phyloP scores from a whole-genome alignment of 1,140 invertebrate species.

The Alviniconcha marisindica region DNA sequence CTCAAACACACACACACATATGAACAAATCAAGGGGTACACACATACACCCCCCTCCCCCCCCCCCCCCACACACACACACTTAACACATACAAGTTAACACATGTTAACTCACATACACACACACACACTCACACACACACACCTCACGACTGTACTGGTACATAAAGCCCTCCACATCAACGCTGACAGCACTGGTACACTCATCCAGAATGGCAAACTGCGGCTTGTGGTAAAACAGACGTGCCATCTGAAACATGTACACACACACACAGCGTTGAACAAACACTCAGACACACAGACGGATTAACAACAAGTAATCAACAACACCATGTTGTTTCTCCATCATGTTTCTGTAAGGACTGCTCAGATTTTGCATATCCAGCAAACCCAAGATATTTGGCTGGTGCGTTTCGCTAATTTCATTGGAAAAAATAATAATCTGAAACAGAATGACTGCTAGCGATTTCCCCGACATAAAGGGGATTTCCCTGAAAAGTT shows the following conservation, averaged over 20 bases:
- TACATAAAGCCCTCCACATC: conserved; percentile 99
- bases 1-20: conserved; percentile 9
- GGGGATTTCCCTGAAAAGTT: no score
- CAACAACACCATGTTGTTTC: not conserved
- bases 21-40: no score
- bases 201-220: conserved; percentile 99
- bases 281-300: conserved; percentile 76
- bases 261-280: no score
- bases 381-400: no score
- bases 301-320: not conserved
- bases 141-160: conserved; percentile 86
- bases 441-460: no score
- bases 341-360: not conserved
- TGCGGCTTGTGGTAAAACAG: conserved; percentile 98
- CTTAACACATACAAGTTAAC: no score
- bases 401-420: no score
- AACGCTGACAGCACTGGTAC: conserved; percentile 97
- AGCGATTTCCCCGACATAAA: no score
- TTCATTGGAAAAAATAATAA: no score
- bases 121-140: conserved; percentile 14
- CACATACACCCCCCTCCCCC: no score
- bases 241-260: conserved; percentile 88
- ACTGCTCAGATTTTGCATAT: not conserved
- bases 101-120: not conserved
- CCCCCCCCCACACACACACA: no score